phyloP scores from a whole-genome alignment of 2,888 invertebrate species.

The Erpobdella octoculata region DNA sequence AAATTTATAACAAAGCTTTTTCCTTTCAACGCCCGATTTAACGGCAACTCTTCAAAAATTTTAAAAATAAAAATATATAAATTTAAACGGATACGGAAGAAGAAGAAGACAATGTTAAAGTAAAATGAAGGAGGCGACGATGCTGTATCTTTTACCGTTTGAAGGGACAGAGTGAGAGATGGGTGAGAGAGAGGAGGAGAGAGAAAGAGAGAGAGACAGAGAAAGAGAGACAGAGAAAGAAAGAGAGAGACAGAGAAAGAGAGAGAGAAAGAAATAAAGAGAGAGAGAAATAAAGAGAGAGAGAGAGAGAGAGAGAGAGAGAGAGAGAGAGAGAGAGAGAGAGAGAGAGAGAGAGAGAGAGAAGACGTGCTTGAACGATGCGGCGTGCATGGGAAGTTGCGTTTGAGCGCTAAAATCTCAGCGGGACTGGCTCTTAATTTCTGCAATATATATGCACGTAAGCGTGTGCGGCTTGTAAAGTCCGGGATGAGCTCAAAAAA shows the following conservation, averaged over 20 bases:
- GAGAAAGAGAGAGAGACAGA: background rate
- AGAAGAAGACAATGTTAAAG: too few species aligned
- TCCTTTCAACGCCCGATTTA: too few species aligned
- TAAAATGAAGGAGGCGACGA: too few species aligned
- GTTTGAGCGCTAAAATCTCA: background rate
- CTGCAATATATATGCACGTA: slow-evolving; percentile 2
- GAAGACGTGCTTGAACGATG: background rate
- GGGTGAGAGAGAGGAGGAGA: background rate
- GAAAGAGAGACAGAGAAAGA: too few species aligned
- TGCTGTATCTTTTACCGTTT: too few species aligned
- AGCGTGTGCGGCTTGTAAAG: slow-evolving; percentile 2
- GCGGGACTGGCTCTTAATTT: slow-evolving; percentile 8
- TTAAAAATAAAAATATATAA: too few species aligned
- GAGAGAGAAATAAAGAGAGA: background rate
- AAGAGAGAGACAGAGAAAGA: too few species aligned
- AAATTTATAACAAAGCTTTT: too few species aligned
- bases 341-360: too few species aligned
- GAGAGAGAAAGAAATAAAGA: too few species aligned
- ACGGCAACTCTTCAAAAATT: too few species aligned
- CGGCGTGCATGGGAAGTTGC: background rate
- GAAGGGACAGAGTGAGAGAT: background rate
- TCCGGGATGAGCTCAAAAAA: background rate
- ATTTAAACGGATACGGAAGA: too few species aligned
- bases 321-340: background rate
- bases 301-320: slow-evolving; percentile 2